Evolutionary conservation across 1,140 invertebrate genomes (phyloP).

Genomic region (Lepidurus couesii): DNA sequence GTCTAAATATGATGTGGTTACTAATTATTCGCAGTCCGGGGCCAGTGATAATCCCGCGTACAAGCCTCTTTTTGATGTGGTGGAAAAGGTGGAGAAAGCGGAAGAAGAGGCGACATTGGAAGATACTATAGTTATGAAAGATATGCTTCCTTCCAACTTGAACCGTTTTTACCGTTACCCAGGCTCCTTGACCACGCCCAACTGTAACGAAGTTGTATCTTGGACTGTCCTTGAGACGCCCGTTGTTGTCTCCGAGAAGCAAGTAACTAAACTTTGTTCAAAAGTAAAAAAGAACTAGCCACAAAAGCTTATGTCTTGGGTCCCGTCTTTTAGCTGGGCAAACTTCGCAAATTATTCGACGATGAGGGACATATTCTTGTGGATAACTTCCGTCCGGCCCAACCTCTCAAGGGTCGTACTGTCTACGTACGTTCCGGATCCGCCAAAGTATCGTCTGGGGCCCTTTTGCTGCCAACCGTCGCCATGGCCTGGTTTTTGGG

Average conservation of each 20-base stretch:
- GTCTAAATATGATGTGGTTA: conserved; percentile 33
- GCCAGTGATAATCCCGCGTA: conserved; percentile 49
- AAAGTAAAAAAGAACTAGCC: too few relatives aligned
- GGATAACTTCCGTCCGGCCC: conserved; percentile 43
- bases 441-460: conserved; percentile 21
- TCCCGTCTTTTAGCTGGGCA: conserved; percentile 37
- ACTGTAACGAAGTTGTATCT: conserved; percentile 62
- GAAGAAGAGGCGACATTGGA: conserved; percentile 38
- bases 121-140: conserved; percentile 44
- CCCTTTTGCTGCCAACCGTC: conserved; percentile 31
- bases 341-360: conserved; percentile 39
- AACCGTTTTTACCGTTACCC: conserved; percentile 59
- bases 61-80: conserved; percentile 46
- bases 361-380: conserved; percentile 38
- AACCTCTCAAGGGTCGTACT: conserved; percentile 39
- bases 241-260: conserved; percentile 52
- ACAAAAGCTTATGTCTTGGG: too few relatives aligned
- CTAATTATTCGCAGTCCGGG: conserved; percentile 40
- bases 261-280: conserved; percentile 46
- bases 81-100: conserved; percentile 42
- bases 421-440: conserved; percentile 34
- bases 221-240: conserved; percentile 64
- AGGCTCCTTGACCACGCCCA: conserved; percentile 69
- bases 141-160: conserved; percentile 51
- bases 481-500: conserved; percentile 2